phyloP scores from a whole-genome alignment of 1,140 invertebrate species.

The Oryzaephilus surinamensis region DNA sequence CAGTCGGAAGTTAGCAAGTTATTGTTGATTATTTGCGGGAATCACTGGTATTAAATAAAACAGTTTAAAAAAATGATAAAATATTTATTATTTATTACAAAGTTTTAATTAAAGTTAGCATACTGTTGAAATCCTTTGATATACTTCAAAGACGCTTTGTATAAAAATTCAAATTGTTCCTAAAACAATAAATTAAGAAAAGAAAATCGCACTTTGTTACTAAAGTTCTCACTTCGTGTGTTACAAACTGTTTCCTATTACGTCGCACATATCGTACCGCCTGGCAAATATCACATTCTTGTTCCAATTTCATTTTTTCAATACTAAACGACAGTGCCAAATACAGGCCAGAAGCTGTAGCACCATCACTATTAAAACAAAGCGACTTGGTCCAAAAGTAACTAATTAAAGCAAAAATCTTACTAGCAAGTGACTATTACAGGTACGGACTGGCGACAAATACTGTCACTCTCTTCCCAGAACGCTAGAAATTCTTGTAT shows the following conservation, averaged over 20 bases:
- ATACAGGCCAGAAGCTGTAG: conserved; percentile 31
- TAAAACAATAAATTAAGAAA: conserved; percentile 15
- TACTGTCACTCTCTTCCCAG: conserved; percentile 9
- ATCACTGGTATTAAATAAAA: too few species aligned
- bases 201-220: too few species aligned
- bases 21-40: conserved; percentile 1
- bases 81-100: not conserved
- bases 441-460: conserved; percentile 6
- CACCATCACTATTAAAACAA: conserved; percentile 29
- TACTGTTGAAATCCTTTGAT: conserved; percentile 29
- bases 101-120: conserved; percentile 24
- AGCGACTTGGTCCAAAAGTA: not conserved
- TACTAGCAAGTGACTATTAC: conserved; percentile 21
- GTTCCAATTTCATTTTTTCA: conserved; percentile 36
- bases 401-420: conserved; percentile 5
- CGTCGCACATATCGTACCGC: conserved; percentile 30
- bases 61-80: not conserved
- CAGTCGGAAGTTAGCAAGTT: too few species aligned
- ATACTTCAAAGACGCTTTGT: conserved; percentile 26
- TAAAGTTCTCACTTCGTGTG: conserved; percentile 8
- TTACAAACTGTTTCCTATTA: conserved; percentile 30
- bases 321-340: conserved; percentile 30
- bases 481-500: conserved; percentile 15
- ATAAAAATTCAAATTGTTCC: conserved; percentile 32
- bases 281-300: conserved; percentile 33